Evolutionary conservation across 2,888 invertebrate species (phyloP), one percentile per base, ranked within the genome.

Genomic region (Agonum fuliginosum): DNA sequence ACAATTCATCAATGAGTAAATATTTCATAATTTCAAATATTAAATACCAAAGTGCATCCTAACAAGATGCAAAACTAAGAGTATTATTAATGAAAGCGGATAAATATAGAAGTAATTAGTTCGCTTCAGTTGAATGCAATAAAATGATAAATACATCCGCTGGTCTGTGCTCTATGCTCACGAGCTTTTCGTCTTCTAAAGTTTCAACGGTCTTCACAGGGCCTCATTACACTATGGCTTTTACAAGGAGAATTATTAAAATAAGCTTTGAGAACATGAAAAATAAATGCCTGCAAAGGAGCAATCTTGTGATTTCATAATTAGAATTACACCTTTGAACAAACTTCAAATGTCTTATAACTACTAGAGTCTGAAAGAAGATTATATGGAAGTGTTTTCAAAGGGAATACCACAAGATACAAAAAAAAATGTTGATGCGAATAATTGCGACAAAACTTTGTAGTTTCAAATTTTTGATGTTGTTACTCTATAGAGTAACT

Each of bases 211-310:
- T 54, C 54, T 27, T 27, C 22, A 27, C 27, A 17, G 5, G 10
- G 27, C 30, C 17, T 27, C 14, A 2, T 10, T 54, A 20, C 14
- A 2, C 19, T 54, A 20, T 20, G 22, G 12, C 6, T 62, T 30
- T 30, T 17, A 62, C 58, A 62, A 62, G 30, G 58, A 62, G 58
- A 27, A 62, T 62, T 62, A 62, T 62, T 62, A 62, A 54, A 62
- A 62, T 6, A n/a, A 8, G 12, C 58, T 34, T 27, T 27, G 30
- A 62, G 6, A 8, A 14, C 12, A 46, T 5, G 17, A 46, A 19
- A 46, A 19, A 2, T 1, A 30, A 62, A 58, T 30, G 2, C 51
- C 24, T 20, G 19, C 51, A 51, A 51, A 27, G 24, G 58, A 62
- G 58, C 58, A 62, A 17, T 6, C 5, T 8, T 2, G 14, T 30